Conservation (phyloP, 2,797 vertebrate species). For the Miichthys miiuy region DNA sequence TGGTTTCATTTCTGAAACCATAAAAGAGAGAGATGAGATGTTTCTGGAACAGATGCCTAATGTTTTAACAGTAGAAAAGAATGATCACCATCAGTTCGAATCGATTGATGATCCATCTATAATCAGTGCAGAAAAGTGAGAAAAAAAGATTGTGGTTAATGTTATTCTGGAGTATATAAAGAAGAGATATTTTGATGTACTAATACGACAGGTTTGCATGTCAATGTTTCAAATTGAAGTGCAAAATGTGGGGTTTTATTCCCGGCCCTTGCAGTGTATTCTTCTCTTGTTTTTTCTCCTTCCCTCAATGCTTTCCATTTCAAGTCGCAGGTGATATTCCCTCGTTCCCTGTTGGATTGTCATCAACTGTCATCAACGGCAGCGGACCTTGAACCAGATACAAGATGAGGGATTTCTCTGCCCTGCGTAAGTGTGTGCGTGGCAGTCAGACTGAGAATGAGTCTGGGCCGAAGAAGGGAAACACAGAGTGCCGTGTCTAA, state of each 20-base stretch:
- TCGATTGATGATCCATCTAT: slow-evolving; percentile 28
- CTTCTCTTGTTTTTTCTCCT: slow-evolving; percentile 21
- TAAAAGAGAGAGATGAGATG: slow-evolving; percentile 40
- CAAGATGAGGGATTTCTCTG: slow-evolving; percentile 83
- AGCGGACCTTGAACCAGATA: slow-evolving; percentile 85
- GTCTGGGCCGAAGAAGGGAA: slow-evolving; percentile 34
- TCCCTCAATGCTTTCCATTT: slow-evolving; percentile 59
- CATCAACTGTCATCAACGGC: slow-evolving; percentile 85
- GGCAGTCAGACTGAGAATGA: slow-evolving; percentile 54
- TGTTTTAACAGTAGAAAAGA: slow-evolving; percentile 24
- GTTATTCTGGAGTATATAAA: slow-evolving; percentile 1
- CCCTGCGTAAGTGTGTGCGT: slow-evolving; percentile 55
- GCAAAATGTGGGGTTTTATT: slow-evolving; percentile 13
- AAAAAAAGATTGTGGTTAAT: neutral
- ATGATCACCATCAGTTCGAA: slow-evolving; percentile 11
- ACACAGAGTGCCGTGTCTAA: slow-evolving; percentile 52
- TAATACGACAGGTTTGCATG: slow-evolving; percentile 14
- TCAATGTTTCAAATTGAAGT: slow-evolving; percentile 48
- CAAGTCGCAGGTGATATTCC: slow-evolving; percentile 75
- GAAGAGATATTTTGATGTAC: slow-evolving; percentile 21
- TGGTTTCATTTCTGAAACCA: slow-evolving; percentile 38
- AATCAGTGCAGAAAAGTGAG: neutral
- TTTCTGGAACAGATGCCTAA: slow-evolving; percentile 48
- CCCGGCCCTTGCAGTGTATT: neutral
- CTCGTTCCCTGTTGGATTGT: slow-evolving; percentile 73